Conservation (phyloP, 2,888 invertebrate species). For the Unio delphinus region DNA sequence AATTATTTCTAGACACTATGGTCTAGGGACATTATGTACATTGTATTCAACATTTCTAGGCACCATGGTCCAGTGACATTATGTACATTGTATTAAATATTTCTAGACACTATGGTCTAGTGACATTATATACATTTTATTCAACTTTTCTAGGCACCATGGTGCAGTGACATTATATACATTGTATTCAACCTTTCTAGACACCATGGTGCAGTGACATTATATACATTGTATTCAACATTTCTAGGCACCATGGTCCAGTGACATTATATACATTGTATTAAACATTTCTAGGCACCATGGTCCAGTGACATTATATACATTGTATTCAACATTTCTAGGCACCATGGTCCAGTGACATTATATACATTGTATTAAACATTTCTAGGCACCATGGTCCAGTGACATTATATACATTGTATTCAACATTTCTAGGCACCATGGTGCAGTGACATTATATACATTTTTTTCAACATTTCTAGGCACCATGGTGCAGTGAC, state of each 20-base stretch:
- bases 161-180: slow-evolving; percentile 83
- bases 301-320: slow-evolving; percentile 83
- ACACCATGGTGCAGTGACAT: slow-evolving; percentile 82
- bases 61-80: slow-evolving; percentile 79
- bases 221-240: slow-evolving; percentile 82
- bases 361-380: slow-evolving; percentile 75
- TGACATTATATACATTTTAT: slow-evolving; percentile 79
- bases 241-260: too few relatives aligned
- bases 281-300: slow-evolving; percentile 74
- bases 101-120: slow-evolving; percentile 79
- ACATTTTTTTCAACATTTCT: slow-evolving; percentile 68
- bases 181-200: slow-evolving; percentile 57
- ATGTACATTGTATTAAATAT: too few relatives aligned
- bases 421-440: too few relatives aligned
- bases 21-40: slow-evolving; percentile 78
- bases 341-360: slow-evolving; percentile 80
- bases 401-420: slow-evolving; percentile 82
- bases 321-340: too few relatives aligned
- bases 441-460: slow-evolving; percentile 81
- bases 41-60: slow-evolving; percentile 57
- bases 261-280: slow-evolving; percentile 79
- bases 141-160: slow-evolving; percentile 74
- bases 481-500: slow-evolving; percentile 83
- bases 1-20: slow-evolving; percentile 76
- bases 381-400: slow-evolving; percentile 78